Percentiles rank a stretch among this genome's conserved stretches.
Conservation (phyloP, 2,888 invertebrate genomes). For the Azorinus chamasolen region DNA sequence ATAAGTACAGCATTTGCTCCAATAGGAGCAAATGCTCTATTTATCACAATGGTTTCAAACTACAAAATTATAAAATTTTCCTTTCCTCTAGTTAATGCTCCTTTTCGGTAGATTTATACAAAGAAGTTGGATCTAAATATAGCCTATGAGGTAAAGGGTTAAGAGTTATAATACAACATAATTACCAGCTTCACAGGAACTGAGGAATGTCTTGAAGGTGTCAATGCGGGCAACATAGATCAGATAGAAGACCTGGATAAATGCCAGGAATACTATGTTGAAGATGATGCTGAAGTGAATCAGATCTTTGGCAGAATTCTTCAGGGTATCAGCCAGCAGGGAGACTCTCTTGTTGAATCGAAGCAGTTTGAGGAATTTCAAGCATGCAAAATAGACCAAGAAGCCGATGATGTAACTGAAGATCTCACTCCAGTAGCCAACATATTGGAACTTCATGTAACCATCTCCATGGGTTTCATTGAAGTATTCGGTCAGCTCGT, state of each 20-base stretch:
- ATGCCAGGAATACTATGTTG: conserved; percentile 85
- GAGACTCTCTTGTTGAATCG: conserved; percentile 87
- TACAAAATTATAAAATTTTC: too few species aligned
- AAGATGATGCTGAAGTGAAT: conserved; percentile 85
- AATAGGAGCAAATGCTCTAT: too few species aligned
- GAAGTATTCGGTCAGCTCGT: conserved; percentile 85
- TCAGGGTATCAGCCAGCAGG: conserved; percentile 82
- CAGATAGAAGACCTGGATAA: conserved; percentile 85
- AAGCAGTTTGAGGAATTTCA: conserved; percentile 87
- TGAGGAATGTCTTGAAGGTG: conserved; percentile 72
- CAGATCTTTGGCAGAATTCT: conserved; percentile 79
- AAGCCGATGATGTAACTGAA: conserved; percentile 87
- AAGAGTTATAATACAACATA: too few species aligned
- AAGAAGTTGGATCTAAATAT: too few species aligned
- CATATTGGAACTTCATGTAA: conserved; percentile 86
- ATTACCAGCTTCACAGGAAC: conserved; percentile 79
- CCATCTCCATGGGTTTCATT: conserved; percentile 84
- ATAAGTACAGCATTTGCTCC: too few species aligned
- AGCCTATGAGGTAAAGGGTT: too few species aligned
- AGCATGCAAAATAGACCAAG: conserved; percentile 87
- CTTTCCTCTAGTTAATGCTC: too few species aligned
- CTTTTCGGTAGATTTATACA: too few species aligned
- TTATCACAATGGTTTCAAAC: too few species aligned
- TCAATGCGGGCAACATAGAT: conserved; percentile 78
- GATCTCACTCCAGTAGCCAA: conserved; percentile 86